Evolutionary conservation across 2,888 invertebrate genomes (phyloP).

Genomic region (Erebia palarica): DNA sequence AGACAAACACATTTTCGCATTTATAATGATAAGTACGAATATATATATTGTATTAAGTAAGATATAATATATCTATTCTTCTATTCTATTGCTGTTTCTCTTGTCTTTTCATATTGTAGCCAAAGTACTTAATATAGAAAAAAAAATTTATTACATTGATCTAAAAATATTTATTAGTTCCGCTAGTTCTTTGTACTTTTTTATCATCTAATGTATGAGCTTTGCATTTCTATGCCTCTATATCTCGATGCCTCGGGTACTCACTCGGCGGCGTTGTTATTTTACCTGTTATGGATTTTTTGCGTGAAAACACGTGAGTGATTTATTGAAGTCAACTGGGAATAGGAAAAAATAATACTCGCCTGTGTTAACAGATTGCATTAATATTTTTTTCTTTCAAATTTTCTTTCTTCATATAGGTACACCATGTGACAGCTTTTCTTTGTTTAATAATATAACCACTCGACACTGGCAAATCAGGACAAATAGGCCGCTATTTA

Average conservation of each 20-base stretch:
- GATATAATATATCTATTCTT: too few species aligned
- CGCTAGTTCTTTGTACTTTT: not conserved
- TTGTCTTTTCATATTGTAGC: too few species aligned
- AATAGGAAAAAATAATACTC: constrained; percentile 64
- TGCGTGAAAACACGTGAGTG: constrained; percentile 71
- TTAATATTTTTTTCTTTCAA: constrained; percentile 63
- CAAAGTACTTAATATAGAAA: too few species aligned
- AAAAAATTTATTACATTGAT: too few species aligned
- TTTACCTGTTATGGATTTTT: constrained; percentile 59
- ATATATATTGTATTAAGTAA: too few species aligned
- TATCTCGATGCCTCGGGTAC: constrained; percentile 23
- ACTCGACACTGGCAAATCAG: not conserved
- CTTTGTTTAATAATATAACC: constrained; percentile 5
- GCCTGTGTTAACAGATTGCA: constrained; percentile 66
- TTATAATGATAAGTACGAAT: too few species aligned
- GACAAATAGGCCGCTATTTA: too few species aligned
- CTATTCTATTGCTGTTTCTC: too few species aligned
- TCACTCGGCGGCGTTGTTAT: constrained; percentile 42
- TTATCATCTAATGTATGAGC: not conserved
- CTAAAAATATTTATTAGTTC: too few species aligned
- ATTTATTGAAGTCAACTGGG: constrained; percentile 72
- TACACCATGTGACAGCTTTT: constrained; percentile 22
- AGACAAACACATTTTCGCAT: too few species aligned
- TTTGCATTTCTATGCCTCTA: not conserved
- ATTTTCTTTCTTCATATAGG: constrained; percentile 48